Conservation (phyloP, 92 coral and sea anemone species). For the Zoanthus solanderi region DNA sequence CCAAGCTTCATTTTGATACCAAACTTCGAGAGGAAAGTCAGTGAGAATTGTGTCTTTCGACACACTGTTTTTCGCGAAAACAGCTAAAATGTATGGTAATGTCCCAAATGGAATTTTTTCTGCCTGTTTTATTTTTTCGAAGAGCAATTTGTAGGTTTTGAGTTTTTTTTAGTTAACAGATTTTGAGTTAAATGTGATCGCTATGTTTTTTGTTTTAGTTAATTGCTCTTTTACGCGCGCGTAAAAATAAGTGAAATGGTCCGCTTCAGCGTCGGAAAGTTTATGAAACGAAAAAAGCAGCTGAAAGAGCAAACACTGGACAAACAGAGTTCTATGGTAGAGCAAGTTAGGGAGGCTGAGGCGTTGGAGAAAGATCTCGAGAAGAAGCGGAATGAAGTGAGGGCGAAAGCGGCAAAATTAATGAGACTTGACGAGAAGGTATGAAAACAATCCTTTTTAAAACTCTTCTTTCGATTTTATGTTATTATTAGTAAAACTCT, state of each 20-base stretch:
- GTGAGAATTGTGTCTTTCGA: not conserved
- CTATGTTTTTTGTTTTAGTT: not conserved
- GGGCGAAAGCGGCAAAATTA: slow-evolving; percentile 8
- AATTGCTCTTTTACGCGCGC: not conserved
- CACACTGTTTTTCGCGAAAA: slow-evolving; percentile 1
- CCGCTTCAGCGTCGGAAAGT: not conserved
- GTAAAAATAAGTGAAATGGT: not conserved
- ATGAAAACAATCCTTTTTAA: not conserved
- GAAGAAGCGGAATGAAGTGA: slow-evolving; percentile 3
- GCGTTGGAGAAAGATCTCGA: slow-evolving; percentile 5
- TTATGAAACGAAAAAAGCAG: not conserved
- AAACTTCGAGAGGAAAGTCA: slow-evolving; percentile 3
- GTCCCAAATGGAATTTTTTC: not conserved
- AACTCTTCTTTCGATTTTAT: slow-evolving; percentile 1
- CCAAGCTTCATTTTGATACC: slow-evolving; percentile 3
- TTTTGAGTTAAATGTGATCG: not conserved
- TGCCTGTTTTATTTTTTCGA: slow-evolving; percentile 5
- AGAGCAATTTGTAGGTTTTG: not conserved
- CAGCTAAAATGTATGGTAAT: not conserved
- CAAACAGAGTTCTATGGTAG: slow-evolving; percentile 1
- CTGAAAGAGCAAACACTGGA: slow-evolving; percentile 4
- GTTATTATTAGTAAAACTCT: not conserved
- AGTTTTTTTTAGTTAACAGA: not conserved
- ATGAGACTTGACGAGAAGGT: not conserved
- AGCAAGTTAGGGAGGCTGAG: not conserved